A percentile compares a stretch with the other conserved stretches of the same genome.
Evolutionary conservation across 2,888 invertebrate species (phyloP).

Genomic region (Epiblema foenella): DNA sequence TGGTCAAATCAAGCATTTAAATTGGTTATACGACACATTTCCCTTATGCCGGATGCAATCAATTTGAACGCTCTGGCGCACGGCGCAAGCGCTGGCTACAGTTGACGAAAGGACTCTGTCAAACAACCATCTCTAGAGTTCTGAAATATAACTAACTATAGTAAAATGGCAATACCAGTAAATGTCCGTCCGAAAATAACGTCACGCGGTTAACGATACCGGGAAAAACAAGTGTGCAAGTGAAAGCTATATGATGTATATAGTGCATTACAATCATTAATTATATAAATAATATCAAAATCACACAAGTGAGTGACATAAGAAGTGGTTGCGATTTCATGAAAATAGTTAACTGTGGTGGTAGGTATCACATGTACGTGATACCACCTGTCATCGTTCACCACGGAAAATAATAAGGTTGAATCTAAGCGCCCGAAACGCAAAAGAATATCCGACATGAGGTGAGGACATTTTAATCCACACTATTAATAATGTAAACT

Average conservation of each 20-base stretch:
- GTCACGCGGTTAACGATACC: neutral
- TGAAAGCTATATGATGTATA: neutral
- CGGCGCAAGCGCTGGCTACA: constrained; percentile 67
- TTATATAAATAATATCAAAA: neutral
- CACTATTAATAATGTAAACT: no score
- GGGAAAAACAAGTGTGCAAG: neutral
- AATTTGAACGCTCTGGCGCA: constrained; percentile 74
- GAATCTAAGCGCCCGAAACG: constrained; percentile 71
- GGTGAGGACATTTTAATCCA: constrained; percentile 60
- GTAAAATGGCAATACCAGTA: constrained; percentile 39
- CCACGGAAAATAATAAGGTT: constrained; percentile 72
- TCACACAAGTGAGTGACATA: neutral
- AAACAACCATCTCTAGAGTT: constrained; percentile 53
- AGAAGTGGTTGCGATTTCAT: constrained; percentile 12
- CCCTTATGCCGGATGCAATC: constrained; percentile 82
- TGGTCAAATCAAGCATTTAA: constrained; percentile 79
- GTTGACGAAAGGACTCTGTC: constrained; percentile 66
- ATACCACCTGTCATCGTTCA: constrained; percentile 72
- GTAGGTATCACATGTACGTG: constrained; percentile 82
- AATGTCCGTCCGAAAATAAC: constrained; percentile 1
- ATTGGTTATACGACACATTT: constrained; percentile 84
- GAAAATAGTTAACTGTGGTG: constrained; percentile 55
- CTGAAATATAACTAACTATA: constrained; percentile 43
- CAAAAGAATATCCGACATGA: constrained; percentile 80
- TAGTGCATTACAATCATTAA: neutral